These are phyloP conservation scores for Rhagoletis pomonella DNA, from an alignment of 1,140 invertebrate genomes.

Conservation along the genomic window DNA sequence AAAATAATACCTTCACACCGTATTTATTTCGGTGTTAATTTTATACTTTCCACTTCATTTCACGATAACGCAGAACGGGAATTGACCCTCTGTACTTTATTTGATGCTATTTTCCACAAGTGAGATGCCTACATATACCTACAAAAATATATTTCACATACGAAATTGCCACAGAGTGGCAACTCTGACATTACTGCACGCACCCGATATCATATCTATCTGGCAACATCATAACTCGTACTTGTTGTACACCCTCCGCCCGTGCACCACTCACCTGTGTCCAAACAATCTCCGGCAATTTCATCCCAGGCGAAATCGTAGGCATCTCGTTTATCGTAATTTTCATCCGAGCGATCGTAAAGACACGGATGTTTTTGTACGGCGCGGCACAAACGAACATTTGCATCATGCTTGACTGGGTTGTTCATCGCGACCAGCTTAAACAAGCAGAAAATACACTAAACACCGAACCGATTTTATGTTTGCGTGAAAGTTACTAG, in stretches of 20 bases:
- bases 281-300: not conserved
- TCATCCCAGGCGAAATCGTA: not conserved
- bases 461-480: not conserved
- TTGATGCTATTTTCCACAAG: too few species aligned
- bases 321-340: not conserved
- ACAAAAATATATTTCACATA: too few species aligned
- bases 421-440: not conserved
- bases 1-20: too few species aligned
- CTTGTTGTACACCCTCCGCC: not conserved
- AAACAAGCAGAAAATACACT: not conserved
- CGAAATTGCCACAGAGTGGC: too few species aligned
- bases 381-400: conserved; percentile 29
- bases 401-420: not conserved
- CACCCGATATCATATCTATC: too few species aligned
- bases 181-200: too few species aligned
- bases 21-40: too few species aligned
- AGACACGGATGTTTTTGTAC: not conserved
- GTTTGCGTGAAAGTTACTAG: not conserved
- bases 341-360: conserved; percentile 1
- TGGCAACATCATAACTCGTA: too few species aligned
- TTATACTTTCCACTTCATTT: too few species aligned
- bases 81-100: too few species aligned
- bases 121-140: too few species aligned
- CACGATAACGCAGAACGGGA: too few species aligned
- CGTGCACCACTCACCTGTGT: not conserved